These are phyloP conservation scores for Callinectes sapidus DNA, from an alignment of 2,888 invertebrate genomes.

Conservation along the genomic window DNA sequence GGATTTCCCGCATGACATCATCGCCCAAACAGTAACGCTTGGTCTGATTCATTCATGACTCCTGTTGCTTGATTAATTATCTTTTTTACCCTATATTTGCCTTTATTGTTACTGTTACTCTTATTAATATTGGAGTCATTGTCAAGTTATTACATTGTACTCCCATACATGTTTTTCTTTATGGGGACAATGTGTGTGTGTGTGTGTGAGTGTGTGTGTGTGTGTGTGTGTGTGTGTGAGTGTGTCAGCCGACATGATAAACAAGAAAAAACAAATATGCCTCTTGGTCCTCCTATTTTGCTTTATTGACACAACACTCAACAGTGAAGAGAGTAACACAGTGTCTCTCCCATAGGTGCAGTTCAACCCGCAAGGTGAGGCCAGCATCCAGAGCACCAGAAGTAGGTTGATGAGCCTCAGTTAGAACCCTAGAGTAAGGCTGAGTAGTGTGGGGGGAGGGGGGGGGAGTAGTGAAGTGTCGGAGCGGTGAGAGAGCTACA, in stretches of 20 bases:
- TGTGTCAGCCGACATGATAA: not conserved
- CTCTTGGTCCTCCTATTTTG: not conserved
- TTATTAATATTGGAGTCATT: not conserved
- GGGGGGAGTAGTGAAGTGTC: not conserved
- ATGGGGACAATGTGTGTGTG: not conserved
- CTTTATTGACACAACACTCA: constrained; percentile 12
- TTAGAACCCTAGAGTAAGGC: not conserved
- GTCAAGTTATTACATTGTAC: not conserved
- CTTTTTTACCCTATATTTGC: not conserved
- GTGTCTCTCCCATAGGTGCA: constrained; percentile 42
- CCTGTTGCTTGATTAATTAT: not conserved
- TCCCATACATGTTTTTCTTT: not conserved
- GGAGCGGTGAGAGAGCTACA: not conserved
- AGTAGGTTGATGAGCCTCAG: constrained; percentile 57
- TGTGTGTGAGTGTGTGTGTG: constrained; percentile 9
- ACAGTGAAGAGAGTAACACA: constrained; percentile 38
- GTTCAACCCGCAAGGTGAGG: constrained; percentile 67
- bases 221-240: constrained; percentile 18
- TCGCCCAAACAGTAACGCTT: not conserved
- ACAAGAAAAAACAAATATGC: not conserved
- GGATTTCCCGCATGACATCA: not conserved
- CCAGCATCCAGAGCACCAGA: constrained; percentile 64
- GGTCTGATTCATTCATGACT: not conserved
- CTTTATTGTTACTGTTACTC: not conserved
- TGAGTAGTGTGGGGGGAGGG: not conserved